phyloP scores from a whole-genome alignment of 2,888 invertebrate species.

The Phorcus lineatus region DNA sequence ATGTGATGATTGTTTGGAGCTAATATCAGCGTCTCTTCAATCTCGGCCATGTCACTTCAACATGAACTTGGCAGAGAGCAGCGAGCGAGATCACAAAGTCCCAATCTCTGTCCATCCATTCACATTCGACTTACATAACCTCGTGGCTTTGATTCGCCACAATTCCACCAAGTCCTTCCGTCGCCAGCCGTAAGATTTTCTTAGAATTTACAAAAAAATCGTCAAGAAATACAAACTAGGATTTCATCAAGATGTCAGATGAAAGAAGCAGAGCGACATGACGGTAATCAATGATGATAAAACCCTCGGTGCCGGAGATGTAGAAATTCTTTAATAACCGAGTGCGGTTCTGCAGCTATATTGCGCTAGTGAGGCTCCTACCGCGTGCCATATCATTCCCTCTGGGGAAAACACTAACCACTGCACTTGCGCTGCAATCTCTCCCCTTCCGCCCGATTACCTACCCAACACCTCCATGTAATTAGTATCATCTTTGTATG shows the following conservation, averaged over 20 bases:
- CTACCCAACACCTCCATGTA: constrained; percentile 1
- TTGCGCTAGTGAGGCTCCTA: not conserved
- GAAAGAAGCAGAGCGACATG: not conserved
- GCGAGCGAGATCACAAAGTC: too few relatives aligned
- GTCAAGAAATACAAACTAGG: not conserved
- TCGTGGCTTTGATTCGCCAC: too few relatives aligned
- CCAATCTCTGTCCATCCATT: too few relatives aligned
- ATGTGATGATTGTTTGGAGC: too few relatives aligned
- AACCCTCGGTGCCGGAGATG: not conserved
- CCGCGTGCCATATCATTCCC: too few relatives aligned
- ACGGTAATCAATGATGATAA: not conserved
- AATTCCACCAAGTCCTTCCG: too few relatives aligned
- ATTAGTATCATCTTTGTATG: not conserved
- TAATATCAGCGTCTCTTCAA: too few relatives aligned
- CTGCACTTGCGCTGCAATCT: not conserved
- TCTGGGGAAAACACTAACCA: not conserved
- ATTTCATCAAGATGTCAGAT: not conserved
- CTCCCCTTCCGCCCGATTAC: not conserved
- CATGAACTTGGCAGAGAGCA: too few relatives aligned
- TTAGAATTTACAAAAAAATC: not conserved
- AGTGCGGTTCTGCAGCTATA: not conserved
- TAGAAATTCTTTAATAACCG: constrained; percentile 17
- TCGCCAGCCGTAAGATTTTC: too few relatives aligned
- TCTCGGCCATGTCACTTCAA: too few relatives aligned
- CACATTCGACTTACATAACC: too few relatives aligned